A percentile compares a stretch with the other conserved stretches of the same genome.
Conservation (phyloP, 2,888 invertebrate species). For the Rotaria macrura region DNA sequence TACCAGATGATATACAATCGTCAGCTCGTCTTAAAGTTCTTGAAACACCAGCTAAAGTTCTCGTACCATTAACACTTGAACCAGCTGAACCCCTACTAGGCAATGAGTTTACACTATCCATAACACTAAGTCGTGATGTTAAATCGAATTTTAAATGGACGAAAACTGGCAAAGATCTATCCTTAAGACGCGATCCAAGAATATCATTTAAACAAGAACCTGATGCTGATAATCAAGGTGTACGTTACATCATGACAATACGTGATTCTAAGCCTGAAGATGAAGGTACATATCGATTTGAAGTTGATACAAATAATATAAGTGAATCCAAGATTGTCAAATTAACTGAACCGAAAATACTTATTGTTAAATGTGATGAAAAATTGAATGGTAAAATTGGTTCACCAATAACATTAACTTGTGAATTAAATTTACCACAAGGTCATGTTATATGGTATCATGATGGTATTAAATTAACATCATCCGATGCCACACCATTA, state of each 20-base stretch:
- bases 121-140: background rate
- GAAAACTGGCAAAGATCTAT: background rate
- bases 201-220: background rate
- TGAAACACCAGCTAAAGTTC: background rate
- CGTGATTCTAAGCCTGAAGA: background rate
- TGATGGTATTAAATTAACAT: conserved; percentile 10
- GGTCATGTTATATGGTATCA: conserved; percentile 8
- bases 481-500: background rate
- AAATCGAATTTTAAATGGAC: background rate
- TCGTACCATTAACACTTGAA: background rate
- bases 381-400: background rate
- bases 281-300: conserved; percentile 12
- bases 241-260: background rate
- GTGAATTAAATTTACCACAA: background rate
- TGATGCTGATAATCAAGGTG: background rate
- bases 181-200: background rate
- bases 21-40: background rate
- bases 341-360: background rate
- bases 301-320: background rate
- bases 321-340: background rate
- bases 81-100: background rate
- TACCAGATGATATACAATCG: background rate
- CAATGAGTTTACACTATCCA: background rate
- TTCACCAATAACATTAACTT: background rate
- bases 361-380: conserved; percentile 11